A percentile compares a stretch with the other conserved stretches of the same genome.
phyloP scores from a whole-genome alignment of 2,797 vertebrate genomes.

The Hybognathus amarus region DNA sequence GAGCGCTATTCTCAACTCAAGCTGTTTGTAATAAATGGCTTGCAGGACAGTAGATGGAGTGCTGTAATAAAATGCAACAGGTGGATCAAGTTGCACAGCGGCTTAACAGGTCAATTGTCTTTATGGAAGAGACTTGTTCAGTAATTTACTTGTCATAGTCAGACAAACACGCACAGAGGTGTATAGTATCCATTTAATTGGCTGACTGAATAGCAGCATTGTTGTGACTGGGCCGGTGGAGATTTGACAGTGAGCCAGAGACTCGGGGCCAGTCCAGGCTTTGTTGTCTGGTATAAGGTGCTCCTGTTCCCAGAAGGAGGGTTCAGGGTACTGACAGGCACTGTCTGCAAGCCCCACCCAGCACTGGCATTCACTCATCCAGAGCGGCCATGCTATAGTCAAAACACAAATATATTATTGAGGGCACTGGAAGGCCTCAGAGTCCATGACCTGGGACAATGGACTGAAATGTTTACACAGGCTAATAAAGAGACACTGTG shows the following conservation, averaged over 20 bases:
- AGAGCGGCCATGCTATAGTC: constrained; percentile 18
- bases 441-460: constrained; percentile 29
- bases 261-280: constrained; percentile 37
- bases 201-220: constrained; percentile 52
- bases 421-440: constrained; percentile 14
- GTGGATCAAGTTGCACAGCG: constrained; percentile 27
- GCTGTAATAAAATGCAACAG: constrained; percentile 33
- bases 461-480: constrained; percentile 9
- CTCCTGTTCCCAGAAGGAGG: constrained; percentile 49
- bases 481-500: constrained; percentile 28
- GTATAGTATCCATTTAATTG: constrained; percentile 55
- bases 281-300: constrained; percentile 51
- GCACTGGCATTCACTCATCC: constrained; percentile 45
- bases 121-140: constrained; percentile 16
- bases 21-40: constrained; percentile 25
- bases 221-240: constrained; percentile 42
- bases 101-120: constrained; percentile 40
- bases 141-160: constrained; percentile 51
- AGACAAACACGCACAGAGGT: constrained; percentile 47
- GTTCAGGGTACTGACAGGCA: constrained; percentile 49
- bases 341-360: constrained; percentile 55
- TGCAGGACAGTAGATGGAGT: neutral
- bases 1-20: neutral
- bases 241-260: constrained; percentile 40
- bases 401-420: constrained; percentile 50